These are phyloP conservation scores for Sclerurus mexicanus DNA, from an alignment of 2,113 vertebrate genomes.

Conservation along the genomic window DNA sequence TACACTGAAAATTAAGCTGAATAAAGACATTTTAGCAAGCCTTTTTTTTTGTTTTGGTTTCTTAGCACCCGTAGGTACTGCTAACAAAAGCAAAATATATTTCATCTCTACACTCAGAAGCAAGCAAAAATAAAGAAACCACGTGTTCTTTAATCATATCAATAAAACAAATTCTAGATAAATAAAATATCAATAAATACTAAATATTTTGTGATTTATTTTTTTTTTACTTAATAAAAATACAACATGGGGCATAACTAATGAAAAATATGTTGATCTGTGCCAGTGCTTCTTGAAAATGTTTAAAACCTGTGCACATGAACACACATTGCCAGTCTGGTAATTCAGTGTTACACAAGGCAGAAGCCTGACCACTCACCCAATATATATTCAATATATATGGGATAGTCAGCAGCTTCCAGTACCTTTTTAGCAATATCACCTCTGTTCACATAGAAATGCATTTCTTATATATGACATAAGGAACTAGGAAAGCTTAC, in stretches of 20 bases:
- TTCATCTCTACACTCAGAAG: not conserved
- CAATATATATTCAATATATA: not conserved
- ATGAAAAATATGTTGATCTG: not conserved
- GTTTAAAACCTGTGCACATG: not conserved
- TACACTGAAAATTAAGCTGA: not conserved
- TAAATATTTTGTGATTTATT: not conserved
- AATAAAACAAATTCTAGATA: not conserved
- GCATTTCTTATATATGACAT: not conserved
- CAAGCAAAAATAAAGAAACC: not conserved
- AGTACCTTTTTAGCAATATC: not conserved
- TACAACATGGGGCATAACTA: not conserved
- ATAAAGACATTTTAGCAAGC: not conserved
- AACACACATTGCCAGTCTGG: not conserved
- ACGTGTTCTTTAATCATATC: not conserved
- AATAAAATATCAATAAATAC: not conserved
- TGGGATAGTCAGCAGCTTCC: not conserved
- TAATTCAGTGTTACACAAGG: not conserved
- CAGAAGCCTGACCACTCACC: not conserved
- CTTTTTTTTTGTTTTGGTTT: not conserved
- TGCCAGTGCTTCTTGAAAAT: not conserved
- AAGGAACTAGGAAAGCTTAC: not conserved
- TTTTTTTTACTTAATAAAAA: not conserved
- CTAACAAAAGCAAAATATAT: not conserved
- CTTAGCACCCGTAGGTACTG: not conserved
- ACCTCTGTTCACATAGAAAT: not conserved